Evolutionary conservation across 2,888 invertebrate genomes (phyloP).

Genomic region (Dilophus febrilis): DNA sequence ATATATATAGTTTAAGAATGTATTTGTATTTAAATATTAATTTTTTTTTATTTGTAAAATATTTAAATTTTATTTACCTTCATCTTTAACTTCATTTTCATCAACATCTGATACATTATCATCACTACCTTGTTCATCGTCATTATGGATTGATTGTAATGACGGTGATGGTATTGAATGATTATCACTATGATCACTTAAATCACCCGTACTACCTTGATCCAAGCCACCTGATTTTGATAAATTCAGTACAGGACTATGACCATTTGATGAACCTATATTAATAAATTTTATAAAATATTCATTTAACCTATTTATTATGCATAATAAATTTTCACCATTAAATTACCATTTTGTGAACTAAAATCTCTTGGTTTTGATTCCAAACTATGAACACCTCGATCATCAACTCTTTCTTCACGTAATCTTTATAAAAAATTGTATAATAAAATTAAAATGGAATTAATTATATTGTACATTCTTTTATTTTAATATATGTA

Average conservation of each 20-base stretch:
- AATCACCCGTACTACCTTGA: constrained; percentile 44
- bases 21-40: too few relatives aligned
- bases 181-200: constrained; percentile 43
- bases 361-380: constrained; percentile 71
- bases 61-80: constrained; percentile 34
- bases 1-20: too few relatives aligned
- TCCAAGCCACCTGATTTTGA: constrained; percentile 66
- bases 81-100: constrained; percentile 70
- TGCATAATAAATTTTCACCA: too few relatives aligned
- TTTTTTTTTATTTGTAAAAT: too few relatives aligned
- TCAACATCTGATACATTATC: constrained; percentile 77
- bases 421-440: constrained; percentile 54
- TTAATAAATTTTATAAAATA: too few relatives aligned
- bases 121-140: constrained; percentile 65
- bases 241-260: constrained; percentile 82
- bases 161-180: constrained; percentile 27
- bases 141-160: constrained; percentile 46
- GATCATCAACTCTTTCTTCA: constrained; percentile 74
- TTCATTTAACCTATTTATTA: too few relatives aligned
- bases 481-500: too few relatives aligned
- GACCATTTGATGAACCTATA: constrained; percentile 59
- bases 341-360: constrained; percentile 65
- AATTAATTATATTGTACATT: too few relatives aligned
- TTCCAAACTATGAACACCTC: constrained; percentile 61
- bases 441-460: background rate